Conservation (phyloP, 2,113 vertebrate genomes). For the Melanotaenia duboulayi region DNA sequence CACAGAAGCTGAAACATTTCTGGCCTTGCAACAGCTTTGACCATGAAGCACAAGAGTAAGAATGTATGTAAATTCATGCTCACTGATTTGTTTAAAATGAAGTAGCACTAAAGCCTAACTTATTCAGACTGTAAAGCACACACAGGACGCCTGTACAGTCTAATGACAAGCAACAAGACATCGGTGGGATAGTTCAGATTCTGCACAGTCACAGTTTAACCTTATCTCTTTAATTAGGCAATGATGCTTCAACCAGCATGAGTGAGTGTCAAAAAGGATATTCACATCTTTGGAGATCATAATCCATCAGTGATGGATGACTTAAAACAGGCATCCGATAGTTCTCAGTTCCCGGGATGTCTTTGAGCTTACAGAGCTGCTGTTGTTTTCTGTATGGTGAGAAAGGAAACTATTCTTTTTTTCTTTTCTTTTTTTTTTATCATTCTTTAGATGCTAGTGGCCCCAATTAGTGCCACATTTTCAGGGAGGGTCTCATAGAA, state of each 20-base stretch:
- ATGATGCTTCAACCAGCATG: neutral
- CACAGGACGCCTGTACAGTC: constrained; percentile 29
- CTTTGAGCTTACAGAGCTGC: constrained; percentile 33
- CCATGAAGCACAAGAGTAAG: constrained; percentile 25
- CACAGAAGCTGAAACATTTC: neutral
- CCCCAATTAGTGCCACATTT: constrained; percentile 42
- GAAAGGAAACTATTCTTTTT: constrained; percentile 35
- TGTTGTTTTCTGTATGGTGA: constrained; percentile 25
- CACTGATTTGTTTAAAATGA: constrained; percentile 55
- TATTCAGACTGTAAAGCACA: constrained; percentile 29
- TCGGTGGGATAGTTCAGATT: constrained; percentile 17
- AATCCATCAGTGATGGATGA: constrained; percentile 53
- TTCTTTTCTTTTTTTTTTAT: too few species aligned
- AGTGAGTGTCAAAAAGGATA: constrained; percentile 31
- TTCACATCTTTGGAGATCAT: constrained; percentile 28
- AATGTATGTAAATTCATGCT: constrained; percentile 41
- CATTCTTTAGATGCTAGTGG: constrained; percentile 13
- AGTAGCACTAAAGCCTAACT: constrained; percentile 39
- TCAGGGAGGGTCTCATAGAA: constrained; percentile 30
- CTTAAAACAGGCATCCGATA: constrained; percentile 15
- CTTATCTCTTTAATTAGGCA: neutral
- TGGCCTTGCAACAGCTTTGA: neutral
- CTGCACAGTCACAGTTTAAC: constrained; percentile 25
- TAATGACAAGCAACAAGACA: constrained; percentile 18
- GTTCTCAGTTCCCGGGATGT: constrained; percentile 23